A percentile compares a stretch with the other conserved stretches of the same genome.
phyloP scores from a whole-genome alignment of 2,888 invertebrate genomes.

The Minunthozetes semirufus region DNA sequence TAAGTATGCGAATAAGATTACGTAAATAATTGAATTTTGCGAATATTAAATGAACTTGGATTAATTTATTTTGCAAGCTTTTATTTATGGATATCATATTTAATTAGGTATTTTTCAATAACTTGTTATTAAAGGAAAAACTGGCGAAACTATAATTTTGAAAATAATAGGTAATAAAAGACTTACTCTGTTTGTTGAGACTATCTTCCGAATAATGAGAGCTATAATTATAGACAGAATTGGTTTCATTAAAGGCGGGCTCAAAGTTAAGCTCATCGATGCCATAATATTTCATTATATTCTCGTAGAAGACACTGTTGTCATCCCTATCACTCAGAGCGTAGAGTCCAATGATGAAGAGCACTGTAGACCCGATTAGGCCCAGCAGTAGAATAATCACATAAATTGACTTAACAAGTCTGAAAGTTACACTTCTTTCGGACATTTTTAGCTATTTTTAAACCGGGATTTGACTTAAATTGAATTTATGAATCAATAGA shows the following conservation, averaged over 20 bases:
- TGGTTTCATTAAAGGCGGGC: slow-evolving; percentile 1
- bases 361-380: background rate
- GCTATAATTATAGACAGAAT: background rate
- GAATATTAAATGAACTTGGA: no score
- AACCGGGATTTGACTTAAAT: no score
- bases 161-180: background rate
- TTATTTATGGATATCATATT: no score
- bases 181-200: slow-evolving; percentile 22
- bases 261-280: slow-evolving; percentile 26
- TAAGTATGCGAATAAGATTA: no score
- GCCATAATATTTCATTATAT: slow-evolving; percentile 15
- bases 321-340: slow-evolving; percentile 5
- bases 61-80: no score
- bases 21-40: no score
- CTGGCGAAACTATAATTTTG: no score
- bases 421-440: background rate
- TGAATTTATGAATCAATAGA: no score
- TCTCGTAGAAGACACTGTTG: background rate
- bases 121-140: no score
- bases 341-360: background rate
- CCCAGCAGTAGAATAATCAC: background rate
- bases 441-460: background rate
- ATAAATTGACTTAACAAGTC: background rate
- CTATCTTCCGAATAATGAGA: background rate
- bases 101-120: no score